A percentile compares a stretch with the other conserved stretches of the same genome.
Conservation (phyloP, 2,113 vertebrate genomes). For the Heloderma charlesbogerti region DNA sequence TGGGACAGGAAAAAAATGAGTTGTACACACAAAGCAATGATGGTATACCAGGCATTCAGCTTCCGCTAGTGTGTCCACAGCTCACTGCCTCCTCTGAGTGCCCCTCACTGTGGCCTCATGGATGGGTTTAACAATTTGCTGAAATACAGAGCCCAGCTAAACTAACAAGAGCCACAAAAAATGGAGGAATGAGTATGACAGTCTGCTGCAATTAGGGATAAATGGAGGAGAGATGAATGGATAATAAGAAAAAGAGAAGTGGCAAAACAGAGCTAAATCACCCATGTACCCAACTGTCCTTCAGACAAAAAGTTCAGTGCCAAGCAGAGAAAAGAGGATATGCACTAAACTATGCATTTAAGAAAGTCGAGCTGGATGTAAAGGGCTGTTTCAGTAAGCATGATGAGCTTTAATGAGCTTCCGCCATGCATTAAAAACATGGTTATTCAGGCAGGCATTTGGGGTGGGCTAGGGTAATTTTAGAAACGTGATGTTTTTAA, state of each 20-base stretch:
- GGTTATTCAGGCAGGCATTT: too few species aligned
- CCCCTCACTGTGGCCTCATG: rapidly evolving
- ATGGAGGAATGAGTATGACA: slow-evolving; percentile 35
- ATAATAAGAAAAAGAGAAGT: slow-evolving; percentile 30
- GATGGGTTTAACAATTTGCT: slow-evolving; percentile 64
- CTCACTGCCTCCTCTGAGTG: neutral
- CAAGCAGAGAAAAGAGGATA: slow-evolving; percentile 29
- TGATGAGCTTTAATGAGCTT: too few species aligned
- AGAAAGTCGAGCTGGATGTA: slow-evolving; percentile 36
- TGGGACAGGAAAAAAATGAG: neutral
- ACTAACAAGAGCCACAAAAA: slow-evolving; percentile 69
- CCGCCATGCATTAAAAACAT: too few species aligned
- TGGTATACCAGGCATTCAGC: neutral
- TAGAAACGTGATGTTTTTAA: too few species aligned
- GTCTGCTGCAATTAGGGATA: slow-evolving; percentile 66
- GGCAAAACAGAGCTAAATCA: neutral
- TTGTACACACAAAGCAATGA: neutral
- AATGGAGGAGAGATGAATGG: slow-evolving; percentile 61
- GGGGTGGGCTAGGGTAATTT: too few species aligned
- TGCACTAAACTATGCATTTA: slow-evolving; percentile 11
- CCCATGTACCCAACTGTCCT: slow-evolving; percentile 50
- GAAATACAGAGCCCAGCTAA: slow-evolving; percentile 57
- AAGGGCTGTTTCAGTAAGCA: slow-evolving; percentile 67
- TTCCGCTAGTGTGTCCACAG: neutral
- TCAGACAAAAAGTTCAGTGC: neutral